Evolutionary conservation across 2,888 invertebrate genomes (phyloP).

Genomic region (Stenichneumon culpator): DNA sequence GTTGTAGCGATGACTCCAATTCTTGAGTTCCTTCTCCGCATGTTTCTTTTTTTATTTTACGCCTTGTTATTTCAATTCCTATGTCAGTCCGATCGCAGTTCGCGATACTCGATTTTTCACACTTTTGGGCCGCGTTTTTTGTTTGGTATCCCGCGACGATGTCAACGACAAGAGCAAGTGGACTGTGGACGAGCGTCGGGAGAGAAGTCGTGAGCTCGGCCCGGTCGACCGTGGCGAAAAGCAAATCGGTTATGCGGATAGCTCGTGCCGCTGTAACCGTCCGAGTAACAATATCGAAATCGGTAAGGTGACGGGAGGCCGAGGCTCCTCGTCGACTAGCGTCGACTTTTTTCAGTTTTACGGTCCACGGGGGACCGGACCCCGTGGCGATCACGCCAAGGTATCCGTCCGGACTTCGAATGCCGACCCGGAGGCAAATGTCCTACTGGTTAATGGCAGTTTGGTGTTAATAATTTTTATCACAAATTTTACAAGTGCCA

Average conservation of each 20-base stretch:
- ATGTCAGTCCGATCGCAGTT: background rate
- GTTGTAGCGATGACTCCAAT: background rate
- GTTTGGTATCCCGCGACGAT: background rate
- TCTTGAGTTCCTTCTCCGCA: slow-evolving; percentile 20
- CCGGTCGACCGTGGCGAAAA: slow-evolving; percentile 30
- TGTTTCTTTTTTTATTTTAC: slow-evolving; percentile 17
- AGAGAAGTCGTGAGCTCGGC: background rate
- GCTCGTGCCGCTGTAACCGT: slow-evolving; percentile 33
- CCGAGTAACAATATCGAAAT: slow-evolving; percentile 43
- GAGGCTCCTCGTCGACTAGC: background rate
- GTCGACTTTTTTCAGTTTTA: slow-evolving; percentile 9
- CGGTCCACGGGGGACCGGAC: slow-evolving; percentile 18
- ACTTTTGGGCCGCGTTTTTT: background rate
- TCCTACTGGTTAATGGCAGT: background rate
- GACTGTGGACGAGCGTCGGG: background rate
- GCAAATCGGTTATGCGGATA: slow-evolving; percentile 40
- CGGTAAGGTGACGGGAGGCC: slow-evolving; percentile 35
- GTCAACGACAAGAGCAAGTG: slow-evolving; percentile 3
- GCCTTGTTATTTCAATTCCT: background rate
- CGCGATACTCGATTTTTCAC: slow-evolving; percentile 27
- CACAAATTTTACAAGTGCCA: background rate
- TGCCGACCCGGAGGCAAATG: slow-evolving; percentile 15
- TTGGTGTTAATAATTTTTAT: background rate
- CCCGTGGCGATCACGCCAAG: slow-evolving; percentile 24
- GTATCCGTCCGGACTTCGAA: background rate